A percentile compares a stretch with the other conserved stretches of the same genome.
Conservation (phyloP, 2,888 invertebrate genomes). For the Athrips mouffetella region DNA sequence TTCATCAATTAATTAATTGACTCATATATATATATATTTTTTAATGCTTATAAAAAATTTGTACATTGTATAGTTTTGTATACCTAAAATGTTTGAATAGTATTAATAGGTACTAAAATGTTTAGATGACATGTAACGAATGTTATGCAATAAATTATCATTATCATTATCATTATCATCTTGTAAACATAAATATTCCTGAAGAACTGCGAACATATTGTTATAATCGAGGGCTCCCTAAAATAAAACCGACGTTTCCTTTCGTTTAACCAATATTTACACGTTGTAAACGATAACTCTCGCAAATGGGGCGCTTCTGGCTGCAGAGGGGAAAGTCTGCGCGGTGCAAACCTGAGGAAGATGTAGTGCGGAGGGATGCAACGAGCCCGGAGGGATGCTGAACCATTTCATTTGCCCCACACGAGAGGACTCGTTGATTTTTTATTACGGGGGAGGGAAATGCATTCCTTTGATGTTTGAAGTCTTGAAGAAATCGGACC, state of each 20-base stretch:
- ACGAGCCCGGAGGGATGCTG: slow-evolving; percentile 46
- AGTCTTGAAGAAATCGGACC: slow-evolving; percentile 24
- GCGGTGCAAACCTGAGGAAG: slow-evolving; percentile 51
- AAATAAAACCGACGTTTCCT: slow-evolving; percentile 31
- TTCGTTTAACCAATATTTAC: slow-evolving; percentile 56
- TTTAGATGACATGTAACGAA: too few relatives aligned
- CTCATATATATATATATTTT: too few relatives aligned
- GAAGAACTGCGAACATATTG: slow-evolving; percentile 5
- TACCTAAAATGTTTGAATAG: too few relatives aligned
- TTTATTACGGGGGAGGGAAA: slow-evolving; percentile 37
- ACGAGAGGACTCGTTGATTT: slow-evolving; percentile 45
- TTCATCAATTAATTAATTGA: too few relatives aligned
- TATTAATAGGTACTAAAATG: too few relatives aligned
- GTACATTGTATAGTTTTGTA: too few relatives aligned
- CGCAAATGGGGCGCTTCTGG: slow-evolving; percentile 32
- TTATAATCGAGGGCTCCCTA: slow-evolving; percentile 15
- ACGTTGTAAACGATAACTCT: slow-evolving; percentile 56
- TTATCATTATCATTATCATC: neutral
- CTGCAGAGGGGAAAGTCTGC: slow-evolving; percentile 23
- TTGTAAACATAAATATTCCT: neutral
- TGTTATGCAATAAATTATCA: too few relatives aligned
- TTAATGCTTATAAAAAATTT: too few relatives aligned
- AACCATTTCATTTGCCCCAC: slow-evolving; percentile 55
- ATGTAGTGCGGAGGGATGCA: slow-evolving; percentile 31
- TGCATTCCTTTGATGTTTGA: slow-evolving; percentile 44